phyloP scores from a whole-genome alignment of 2,797 vertebrate genomes.

The Graptemys geographica region DNA sequence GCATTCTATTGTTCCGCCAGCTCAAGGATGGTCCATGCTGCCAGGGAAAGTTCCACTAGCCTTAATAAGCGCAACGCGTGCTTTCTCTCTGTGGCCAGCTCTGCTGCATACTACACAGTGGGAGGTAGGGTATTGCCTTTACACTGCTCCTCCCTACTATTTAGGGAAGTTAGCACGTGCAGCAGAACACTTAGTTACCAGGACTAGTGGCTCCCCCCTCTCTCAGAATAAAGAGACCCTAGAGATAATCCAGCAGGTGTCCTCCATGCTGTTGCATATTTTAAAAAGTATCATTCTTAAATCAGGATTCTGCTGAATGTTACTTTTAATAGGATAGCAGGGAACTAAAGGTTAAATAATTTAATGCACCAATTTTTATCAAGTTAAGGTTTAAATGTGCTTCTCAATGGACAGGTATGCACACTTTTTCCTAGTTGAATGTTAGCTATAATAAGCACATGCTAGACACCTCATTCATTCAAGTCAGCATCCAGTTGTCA shows the following conservation, averaged over 20 bases:
- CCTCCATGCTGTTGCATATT: accelerated
- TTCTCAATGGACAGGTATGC: background rate
- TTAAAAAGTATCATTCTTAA: background rate
- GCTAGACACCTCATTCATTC: background rate
- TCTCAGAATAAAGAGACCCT: background rate
- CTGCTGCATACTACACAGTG: background rate
- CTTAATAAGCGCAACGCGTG: background rate
- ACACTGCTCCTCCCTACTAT: background rate
- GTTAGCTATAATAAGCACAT: background rate
- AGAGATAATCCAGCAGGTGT: background rate
- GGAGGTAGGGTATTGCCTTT: background rate
- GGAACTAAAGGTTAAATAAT: background rate
- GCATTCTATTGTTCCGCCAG: background rate
- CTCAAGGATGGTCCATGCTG: too few species aligned
- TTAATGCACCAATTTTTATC: background rate
- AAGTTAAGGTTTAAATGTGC: background rate
- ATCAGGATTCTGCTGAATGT: background rate
- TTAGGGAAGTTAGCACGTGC: background rate
- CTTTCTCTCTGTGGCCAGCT: background rate
- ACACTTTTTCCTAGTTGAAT: background rate
- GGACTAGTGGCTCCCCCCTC: background rate
- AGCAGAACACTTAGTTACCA: background rate
- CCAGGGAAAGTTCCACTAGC: background rate
- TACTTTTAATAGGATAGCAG: background rate
- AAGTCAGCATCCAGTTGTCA: background rate